A percentile compares a stretch with the other conserved stretches of the same genome.
Evolutionary conservation across 2,113 vertebrate genomes (phyloP).

Genomic region (Gambusia holbrooki): DNA sequence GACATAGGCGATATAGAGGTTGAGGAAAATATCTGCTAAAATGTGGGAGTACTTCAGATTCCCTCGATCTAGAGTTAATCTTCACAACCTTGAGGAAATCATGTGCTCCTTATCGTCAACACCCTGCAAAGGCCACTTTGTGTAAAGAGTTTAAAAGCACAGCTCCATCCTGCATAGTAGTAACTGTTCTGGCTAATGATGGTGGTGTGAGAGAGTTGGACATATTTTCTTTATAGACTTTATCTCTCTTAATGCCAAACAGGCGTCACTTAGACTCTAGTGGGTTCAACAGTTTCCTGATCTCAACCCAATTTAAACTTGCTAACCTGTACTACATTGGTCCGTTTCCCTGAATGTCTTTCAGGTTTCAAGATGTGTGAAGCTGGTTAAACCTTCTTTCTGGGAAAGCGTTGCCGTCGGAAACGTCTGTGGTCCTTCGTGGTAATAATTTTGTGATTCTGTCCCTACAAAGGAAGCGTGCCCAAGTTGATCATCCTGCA

Average conservation of each 20-base stretch:
- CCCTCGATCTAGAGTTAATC: too few species aligned
- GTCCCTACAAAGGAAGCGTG: background rate
- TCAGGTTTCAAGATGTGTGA: background rate
- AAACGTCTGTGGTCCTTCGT: background rate
- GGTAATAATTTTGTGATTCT: slow-evolving; percentile 27
- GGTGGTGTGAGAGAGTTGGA: too few species aligned
- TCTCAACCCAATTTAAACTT: background rate
- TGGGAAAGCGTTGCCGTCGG: background rate
- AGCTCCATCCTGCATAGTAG: too few species aligned
- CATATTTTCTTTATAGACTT: background rate
- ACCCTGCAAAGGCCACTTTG: too few species aligned
- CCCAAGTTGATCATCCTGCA: slow-evolving; percentile 19
- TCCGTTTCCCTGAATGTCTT: background rate
- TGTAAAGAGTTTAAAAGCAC: too few species aligned
- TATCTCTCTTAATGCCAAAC: too few species aligned
- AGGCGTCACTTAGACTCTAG: background rate
- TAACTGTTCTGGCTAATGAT: too few species aligned
- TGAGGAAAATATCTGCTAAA: too few species aligned
- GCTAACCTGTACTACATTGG: background rate
- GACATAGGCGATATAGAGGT: too few species aligned
- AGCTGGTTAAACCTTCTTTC: background rate
- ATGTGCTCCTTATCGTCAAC: background rate
- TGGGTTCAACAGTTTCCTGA: background rate
- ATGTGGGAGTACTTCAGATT: too few species aligned
- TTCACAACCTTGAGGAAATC: too few species aligned